Percentiles rank a stretch among this genome's conserved stretches.
Evolutionary conservation across 2,113 vertebrate genomes (phyloP).

Genomic region (Gyps fulvus): DNA sequence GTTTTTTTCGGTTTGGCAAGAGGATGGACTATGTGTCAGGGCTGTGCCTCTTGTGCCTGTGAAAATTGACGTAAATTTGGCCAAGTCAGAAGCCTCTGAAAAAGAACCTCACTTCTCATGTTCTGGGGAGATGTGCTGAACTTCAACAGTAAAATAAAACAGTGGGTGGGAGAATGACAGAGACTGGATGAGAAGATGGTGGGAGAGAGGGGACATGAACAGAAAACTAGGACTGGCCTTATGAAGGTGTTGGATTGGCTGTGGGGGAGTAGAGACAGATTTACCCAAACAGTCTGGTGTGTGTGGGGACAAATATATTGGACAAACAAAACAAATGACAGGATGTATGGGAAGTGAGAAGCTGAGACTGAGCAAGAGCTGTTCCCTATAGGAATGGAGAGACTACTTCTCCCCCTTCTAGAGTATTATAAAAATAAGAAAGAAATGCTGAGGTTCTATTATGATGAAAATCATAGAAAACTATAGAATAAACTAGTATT

Average conservation of each 20-base stretch:
- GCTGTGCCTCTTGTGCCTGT: not conserved
- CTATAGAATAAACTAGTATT: not conserved
- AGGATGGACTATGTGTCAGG: not conserved
- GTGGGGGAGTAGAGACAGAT: not conserved
- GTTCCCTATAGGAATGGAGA: not conserved
- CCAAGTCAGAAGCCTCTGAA: not conserved
- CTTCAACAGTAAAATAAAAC: not conserved
- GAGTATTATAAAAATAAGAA: not conserved
- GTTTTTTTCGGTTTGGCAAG: not conserved
- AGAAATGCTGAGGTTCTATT: not conserved
- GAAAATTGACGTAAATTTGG: slow-evolving; percentile 23
- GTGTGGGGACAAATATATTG: not conserved
- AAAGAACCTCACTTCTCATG: not conserved
- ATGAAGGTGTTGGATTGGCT: not conserved
- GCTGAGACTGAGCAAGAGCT: not conserved
- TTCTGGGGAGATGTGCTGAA: slow-evolving; percentile 2
- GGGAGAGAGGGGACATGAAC: not conserved
- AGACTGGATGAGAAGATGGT: not conserved
- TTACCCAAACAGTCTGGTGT: not conserved
- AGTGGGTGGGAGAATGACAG: slow-evolving; percentile 9
- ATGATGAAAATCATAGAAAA: not conserved
- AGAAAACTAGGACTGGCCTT: slow-evolving; percentile 17
- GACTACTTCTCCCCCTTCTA: not conserved
- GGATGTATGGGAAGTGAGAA: not conserved
- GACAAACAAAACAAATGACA: not conserved